Evolutionary conservation across 1,140 invertebrate species (phyloP), one percentile per base, ranked within the genome.

Genomic region (Macrostomum lignano): DNA sequence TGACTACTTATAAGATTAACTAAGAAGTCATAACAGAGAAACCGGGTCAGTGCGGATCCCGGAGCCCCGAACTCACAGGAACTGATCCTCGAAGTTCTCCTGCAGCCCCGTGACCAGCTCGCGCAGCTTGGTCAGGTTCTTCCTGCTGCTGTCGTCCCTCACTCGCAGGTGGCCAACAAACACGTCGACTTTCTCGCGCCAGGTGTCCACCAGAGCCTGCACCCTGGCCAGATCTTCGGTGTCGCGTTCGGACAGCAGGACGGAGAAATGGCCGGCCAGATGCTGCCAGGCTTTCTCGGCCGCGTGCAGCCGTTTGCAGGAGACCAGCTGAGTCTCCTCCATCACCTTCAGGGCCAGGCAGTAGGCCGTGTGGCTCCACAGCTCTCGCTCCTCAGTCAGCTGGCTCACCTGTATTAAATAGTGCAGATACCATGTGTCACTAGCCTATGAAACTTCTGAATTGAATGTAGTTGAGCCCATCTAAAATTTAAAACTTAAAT

Each of bases 301-400:
- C 2, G 55, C 39, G 36, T 52, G 46, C 9, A 55, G 38, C 6
- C 51, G 42, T 30, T 53, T 54, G 23, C 49, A 48, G 3, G 52
- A 54, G 19, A 40, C 47, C 17, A 58, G 36, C 20, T 45, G 38
- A 17, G 45, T 41, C 33, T 58, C 53, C 22, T 48, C 45, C 15
- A 47, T 53, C 7, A 55, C 52, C 46, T 58, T 58, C 6, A 54
- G 39, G 25, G 53, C 51, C 7, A 58, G 42, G 38, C 46, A 46
- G 38, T 58, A 54, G 5, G 52, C 43, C 14, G 53, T 49, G 13
- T 45, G 47, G 34, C 51, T 51, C 55, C 55, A 58, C 3, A 58
- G 37, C 26, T 58, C 55, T 31, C 44, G 40, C 33, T 58, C 55
- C 13, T 49, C 45, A 0, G 47, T 46, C 31, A 55, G 36, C 30